phyloP scores from a whole-genome alignment of 2,888 invertebrate species.

The Clivina fossor region DNA sequence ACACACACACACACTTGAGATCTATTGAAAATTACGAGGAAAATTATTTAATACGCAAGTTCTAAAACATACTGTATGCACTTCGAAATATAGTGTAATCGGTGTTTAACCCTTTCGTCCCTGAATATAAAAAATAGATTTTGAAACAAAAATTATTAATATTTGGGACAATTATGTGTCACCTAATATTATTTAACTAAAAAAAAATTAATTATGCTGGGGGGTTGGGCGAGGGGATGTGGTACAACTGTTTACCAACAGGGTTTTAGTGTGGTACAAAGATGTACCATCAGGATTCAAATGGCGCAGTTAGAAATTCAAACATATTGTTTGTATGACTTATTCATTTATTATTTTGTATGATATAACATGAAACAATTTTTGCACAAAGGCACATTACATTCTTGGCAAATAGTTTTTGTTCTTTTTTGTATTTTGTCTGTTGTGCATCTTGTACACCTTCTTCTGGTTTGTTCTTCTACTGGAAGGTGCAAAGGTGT shows the following conservation, averaged over 20 bases:
- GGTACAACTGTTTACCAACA: slow-evolving; percentile 16
- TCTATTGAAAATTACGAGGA: no score
- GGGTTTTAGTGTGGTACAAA: slow-evolving; percentile 14
- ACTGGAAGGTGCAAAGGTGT: slow-evolving; percentile 33
- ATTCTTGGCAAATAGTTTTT: slow-evolving; percentile 29
- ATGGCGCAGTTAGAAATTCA: neutral
- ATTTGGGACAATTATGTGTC: no score
- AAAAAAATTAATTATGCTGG: no score
- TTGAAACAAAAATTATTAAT: no score
- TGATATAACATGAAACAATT: slow-evolving; percentile 31
- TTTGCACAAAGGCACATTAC: slow-evolving; percentile 30
- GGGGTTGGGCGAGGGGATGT: no score
- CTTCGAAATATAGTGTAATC: no score
- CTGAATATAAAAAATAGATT: no score
- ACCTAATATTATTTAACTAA: no score
- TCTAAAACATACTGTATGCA: no score
- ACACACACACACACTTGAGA: no score
- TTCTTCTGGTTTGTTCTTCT: slow-evolving; percentile 33
- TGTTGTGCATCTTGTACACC: slow-evolving; percentile 18
- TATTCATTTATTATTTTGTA: slow-evolving; percentile 14
- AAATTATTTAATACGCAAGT: no score
- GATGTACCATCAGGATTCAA: slow-evolving; percentile 13
- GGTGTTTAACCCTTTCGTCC: no score
- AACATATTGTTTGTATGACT: neutral
- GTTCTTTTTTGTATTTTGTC: slow-evolving; percentile 28